Evolutionary conservation across 2,888 invertebrate genomes (phyloP).

Genomic region (Conops quadrifasciatus): DNA sequence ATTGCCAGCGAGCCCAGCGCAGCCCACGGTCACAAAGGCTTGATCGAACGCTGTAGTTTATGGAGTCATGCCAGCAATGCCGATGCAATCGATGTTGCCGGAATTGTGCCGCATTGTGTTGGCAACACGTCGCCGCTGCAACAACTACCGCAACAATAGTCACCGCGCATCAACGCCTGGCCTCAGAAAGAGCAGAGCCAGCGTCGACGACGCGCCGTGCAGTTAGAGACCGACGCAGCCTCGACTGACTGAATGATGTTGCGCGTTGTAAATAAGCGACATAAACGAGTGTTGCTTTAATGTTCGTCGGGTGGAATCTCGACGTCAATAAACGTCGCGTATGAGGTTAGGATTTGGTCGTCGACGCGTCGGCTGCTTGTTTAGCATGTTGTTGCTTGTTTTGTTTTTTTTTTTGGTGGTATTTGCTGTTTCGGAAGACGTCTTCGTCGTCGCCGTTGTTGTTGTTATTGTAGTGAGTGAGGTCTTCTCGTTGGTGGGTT

Average conservation of each 20-base stretch:
- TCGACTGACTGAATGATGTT: conserved; percentile 37
- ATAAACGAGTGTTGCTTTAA: conserved; percentile 64
- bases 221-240: neutral
- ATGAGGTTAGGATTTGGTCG: conserved; percentile 17
- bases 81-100: conserved; percentile 54
- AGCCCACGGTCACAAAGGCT: conserved; percentile 42
- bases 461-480: conserved; percentile 4
- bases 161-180: conserved; percentile 25
- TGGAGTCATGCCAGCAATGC: conserved; percentile 60
- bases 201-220: too few species aligned
- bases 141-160: conserved; percentile 20
- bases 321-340: conserved; percentile 63
- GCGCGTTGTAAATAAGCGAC: conserved; percentile 61
- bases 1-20: neutral
- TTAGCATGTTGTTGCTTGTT: neutral
- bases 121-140: conserved; percentile 20
- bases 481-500: neutral
- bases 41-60: conserved; percentile 59
- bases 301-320: conserved; percentile 64
- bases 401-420: too few species aligned
- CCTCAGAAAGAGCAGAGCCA: conserved; percentile 13
- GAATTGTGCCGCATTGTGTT: conserved; percentile 7
- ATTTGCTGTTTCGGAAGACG: conserved; percentile 35
- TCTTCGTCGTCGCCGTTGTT: neutral
- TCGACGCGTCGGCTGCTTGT: neutral